These are phyloP conservation scores for Diadumene lineata DNA, from an alignment of 92 coral and sea anemone genomes.

Conservation along the genomic window DNA sequence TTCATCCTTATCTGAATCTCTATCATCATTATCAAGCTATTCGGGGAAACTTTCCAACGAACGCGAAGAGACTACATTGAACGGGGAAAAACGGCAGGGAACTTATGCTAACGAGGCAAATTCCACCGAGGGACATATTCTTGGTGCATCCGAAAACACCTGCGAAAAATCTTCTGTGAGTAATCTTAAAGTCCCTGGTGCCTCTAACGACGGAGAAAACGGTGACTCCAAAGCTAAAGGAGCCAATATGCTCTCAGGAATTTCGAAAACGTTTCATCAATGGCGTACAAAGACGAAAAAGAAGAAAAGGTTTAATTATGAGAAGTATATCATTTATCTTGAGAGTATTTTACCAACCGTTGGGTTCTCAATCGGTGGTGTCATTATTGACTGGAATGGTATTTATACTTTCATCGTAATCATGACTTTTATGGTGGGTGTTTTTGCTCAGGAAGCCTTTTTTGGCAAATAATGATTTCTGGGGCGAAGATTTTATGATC, in stretches of 20 bases:
- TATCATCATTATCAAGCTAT: background rate
- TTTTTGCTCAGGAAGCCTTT: constrained; percentile 93
- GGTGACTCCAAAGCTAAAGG: background rate
- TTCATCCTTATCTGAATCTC: background rate
- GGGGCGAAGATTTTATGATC: too few relatives aligned
- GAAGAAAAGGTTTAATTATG: constrained; percentile 79
- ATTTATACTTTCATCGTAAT: constrained; percentile 78
- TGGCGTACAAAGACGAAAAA: constrained; percentile 93
- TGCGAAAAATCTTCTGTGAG: background rate
- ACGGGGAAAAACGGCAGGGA: background rate
- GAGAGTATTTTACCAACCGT: constrained; percentile 89
- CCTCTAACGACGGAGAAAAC: background rate
- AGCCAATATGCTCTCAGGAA: constrained; percentile 69
- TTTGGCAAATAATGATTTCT: constrained; percentile 78
- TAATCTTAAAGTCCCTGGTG: constrained; percentile 25
- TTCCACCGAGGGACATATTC: background rate
- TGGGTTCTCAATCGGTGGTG: constrained; percentile 91
- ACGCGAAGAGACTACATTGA: background rate
- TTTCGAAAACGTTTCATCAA: constrained; percentile 84
- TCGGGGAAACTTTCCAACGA: background rate
- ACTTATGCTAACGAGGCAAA: background rate
- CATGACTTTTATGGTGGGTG: constrained; percentile 78
- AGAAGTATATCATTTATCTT: constrained; percentile 83
- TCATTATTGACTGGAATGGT: constrained; percentile 88
- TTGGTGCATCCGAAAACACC: constrained; percentile 1